Percentiles rank a stretch among this genome's conserved stretches.
These are phyloP conservation scores for Aldrovandia affinis DNA, from an alignment of 2,797 vertebrate species.

Conservation along the genomic window DNA sequence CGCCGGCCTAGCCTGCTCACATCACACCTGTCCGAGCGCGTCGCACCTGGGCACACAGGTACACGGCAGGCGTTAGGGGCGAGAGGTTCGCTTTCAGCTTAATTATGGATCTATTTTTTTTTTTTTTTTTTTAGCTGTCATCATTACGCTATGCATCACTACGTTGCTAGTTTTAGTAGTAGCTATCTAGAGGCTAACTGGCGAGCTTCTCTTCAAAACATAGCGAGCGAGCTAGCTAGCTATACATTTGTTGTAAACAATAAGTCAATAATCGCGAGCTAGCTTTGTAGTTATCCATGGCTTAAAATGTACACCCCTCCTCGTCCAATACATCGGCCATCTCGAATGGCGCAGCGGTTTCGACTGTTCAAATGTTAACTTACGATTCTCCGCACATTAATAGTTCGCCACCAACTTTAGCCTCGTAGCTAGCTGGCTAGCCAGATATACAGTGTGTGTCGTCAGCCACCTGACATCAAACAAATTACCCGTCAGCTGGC, in stretches of 20 bases:
- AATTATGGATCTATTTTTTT: too few relatives aligned
- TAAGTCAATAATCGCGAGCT: too few relatives aligned
- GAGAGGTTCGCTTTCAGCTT: background rate
- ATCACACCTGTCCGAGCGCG: constrained; percentile 4
- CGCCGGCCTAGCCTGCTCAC: background rate
- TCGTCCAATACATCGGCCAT: background rate
- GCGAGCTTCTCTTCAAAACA: background rate
- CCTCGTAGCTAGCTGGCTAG: background rate
- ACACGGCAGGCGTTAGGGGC: background rate
- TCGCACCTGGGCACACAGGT: background rate
- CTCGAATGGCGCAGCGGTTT: background rate
- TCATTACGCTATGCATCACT: too few relatives aligned
- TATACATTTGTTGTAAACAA: background rate
- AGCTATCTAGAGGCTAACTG: background rate
- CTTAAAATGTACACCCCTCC: background rate
- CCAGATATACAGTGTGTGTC: background rate
- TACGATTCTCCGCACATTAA: background rate
- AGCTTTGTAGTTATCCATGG: background rate
- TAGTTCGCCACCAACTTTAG: background rate
- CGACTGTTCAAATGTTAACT: background rate
- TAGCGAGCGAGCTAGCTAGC: background rate
- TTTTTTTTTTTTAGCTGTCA: too few relatives aligned
- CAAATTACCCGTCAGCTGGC: background rate
- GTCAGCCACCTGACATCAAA: background rate
- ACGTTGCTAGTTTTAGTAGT: background rate